phyloP scores from a whole-genome alignment of 53 echinoderm and acorn worm genomes.

The Henricia sp. region DNA sequence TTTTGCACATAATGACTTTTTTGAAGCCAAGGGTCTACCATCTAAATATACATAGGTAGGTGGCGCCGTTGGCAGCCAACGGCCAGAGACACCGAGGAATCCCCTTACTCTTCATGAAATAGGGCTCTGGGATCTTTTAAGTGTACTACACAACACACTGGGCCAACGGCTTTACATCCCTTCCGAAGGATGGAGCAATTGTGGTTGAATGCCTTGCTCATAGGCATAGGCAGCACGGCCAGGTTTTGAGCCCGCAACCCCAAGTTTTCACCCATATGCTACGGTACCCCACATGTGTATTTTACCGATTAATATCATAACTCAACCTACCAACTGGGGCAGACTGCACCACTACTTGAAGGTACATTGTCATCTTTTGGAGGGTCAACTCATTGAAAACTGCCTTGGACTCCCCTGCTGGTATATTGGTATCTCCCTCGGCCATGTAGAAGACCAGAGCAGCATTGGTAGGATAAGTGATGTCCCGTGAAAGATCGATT shows the following conservation, averaged over 20 bases:
- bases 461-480: slow-evolving; percentile 25
- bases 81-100: no score
- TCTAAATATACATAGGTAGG: no score
- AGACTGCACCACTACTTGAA: slow-evolving; percentile 66
- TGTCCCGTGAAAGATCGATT: slow-evolving; percentile 70
- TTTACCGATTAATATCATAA: not conserved
- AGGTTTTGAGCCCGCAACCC: no score
- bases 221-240: no score
- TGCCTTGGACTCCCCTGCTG: slow-evolving; percentile 67
- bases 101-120: no score
- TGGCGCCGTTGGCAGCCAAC: no score
- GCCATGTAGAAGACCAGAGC: slow-evolving; percentile 84
- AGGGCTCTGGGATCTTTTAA: no score
- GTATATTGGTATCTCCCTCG: slow-evolving; percentile 69
- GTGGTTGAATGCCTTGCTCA: not conserved
- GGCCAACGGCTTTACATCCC: not conserved
- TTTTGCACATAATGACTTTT: no score
- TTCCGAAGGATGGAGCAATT: not conserved
- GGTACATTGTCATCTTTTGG: slow-evolving; percentile 69
- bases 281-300: no score
- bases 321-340: slow-evolving; percentile 48
- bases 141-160: no score
- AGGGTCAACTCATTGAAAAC: slow-evolving; percentile 68
- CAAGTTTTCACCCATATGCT: not conserved
- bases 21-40: no score